phyloP scores from a whole-genome alignment of 2,888 invertebrate species.

The Tipula lateralis region DNA sequence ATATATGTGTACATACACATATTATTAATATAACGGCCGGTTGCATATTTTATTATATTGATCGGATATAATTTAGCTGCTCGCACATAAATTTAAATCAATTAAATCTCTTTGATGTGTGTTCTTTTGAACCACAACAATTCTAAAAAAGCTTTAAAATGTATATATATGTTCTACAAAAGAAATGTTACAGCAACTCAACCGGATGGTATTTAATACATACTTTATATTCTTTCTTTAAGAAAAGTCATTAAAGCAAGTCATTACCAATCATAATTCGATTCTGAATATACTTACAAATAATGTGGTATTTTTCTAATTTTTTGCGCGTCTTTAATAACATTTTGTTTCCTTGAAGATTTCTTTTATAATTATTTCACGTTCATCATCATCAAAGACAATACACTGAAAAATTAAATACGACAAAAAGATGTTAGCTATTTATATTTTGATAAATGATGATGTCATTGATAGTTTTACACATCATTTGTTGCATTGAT shows the following conservation, averaged over 20 bases:
- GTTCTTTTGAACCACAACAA: neutral
- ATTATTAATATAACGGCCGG: neutral
- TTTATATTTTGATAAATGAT: neutral
- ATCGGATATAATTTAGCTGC: neutral
- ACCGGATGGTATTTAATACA: neutral
- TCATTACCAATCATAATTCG: conserved; percentile 11
- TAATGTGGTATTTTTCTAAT: neutral
- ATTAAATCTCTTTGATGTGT: conserved; percentile 6
- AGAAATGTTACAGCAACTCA: neutral
- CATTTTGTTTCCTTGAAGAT: neutral
- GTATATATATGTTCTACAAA: neutral
- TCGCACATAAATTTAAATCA: neutral
- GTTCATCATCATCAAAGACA: neutral
- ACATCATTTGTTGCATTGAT: neutral
- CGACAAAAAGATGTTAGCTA: neutral
- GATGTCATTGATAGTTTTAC: neutral
- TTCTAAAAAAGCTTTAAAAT: neutral
- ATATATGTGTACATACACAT: too few relatives aligned
- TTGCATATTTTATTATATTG: neutral
- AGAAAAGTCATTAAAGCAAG: conserved; percentile 11
- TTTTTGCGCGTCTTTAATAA: neutral
- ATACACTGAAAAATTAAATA: neutral
- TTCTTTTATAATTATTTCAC: neutral
- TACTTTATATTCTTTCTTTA: neutral
- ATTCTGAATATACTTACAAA: neutral